Evolutionary conservation across 2,888 invertebrate species (phyloP).

Genomic region (Dynastes hyllus): DNA sequence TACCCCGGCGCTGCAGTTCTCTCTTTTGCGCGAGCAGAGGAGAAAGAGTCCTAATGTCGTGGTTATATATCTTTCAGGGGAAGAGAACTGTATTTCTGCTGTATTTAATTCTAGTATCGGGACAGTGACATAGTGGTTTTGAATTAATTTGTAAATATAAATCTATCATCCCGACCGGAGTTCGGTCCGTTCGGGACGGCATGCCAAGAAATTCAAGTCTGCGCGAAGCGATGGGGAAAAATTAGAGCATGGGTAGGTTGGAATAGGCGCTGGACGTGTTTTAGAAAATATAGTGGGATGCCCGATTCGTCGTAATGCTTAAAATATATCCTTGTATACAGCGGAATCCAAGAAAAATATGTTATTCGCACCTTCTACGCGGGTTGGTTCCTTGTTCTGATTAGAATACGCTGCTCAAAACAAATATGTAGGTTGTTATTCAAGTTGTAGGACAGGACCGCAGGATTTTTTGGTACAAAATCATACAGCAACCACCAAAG

Average conservation of each 20-base stretch:
- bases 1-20: background rate
- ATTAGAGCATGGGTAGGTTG: slow-evolving; percentile 13
- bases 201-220: slow-evolving; percentile 42
- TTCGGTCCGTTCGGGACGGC: slow-evolving; percentile 15
- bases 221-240: background rate
- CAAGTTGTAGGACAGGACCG: too few relatives aligned
- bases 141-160: slow-evolving; percentile 53
- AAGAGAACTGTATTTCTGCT: slow-evolving; percentile 39
- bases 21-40: background rate
- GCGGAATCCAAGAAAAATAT: background rate
- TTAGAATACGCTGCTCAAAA: too few relatives aligned
- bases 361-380: too few relatives aligned
- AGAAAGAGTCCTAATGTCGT: background rate
- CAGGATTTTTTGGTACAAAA: too few relatives aligned
- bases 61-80: background rate
- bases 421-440: too few relatives aligned
- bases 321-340: background rate
- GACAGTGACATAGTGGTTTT: slow-evolving; percentile 50
- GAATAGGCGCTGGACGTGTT: slow-evolving; percentile 1
- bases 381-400: too few relatives aligned
- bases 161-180: slow-evolving; percentile 47
- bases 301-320: background rate
- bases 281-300: slow-evolving; percentile 2
- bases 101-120: slow-evolving; percentile 46
- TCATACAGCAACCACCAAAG: too few relatives aligned